Evolutionary conservation across 2,113 vertebrate genomes (phyloP).

Genomic region (Caranx melampygus): DNA sequence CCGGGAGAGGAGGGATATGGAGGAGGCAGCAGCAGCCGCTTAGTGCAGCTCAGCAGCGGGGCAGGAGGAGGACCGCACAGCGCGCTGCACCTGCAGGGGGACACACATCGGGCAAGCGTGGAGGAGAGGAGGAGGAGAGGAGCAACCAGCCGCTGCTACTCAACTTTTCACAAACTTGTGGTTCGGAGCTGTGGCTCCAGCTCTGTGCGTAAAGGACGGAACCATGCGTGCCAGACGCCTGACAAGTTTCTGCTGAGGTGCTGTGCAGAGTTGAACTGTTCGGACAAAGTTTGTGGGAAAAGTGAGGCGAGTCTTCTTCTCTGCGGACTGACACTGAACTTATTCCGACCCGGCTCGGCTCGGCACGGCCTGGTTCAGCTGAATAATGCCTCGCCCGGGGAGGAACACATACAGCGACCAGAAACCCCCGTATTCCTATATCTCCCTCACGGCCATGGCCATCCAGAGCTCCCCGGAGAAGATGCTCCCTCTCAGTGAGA

Average conservation of each 20-base stretch:
- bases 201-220: neutral
- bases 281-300: constrained; percentile 29
- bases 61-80: constrained; percentile 70
- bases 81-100: constrained; percentile 64
- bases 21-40: constrained; percentile 83
- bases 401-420: constrained; percentile 97
- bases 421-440: constrained; percentile 97
- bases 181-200: neutral
- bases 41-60: constrained; percentile 77
- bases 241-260: neutral
- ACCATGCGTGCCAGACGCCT: constrained; percentile 19
- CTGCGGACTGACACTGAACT: constrained; percentile 10
- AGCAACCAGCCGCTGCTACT: neutral
- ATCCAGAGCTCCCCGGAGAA: constrained; percentile 97
- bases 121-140: neutral
- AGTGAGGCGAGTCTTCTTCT: neutral
- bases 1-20: constrained; percentile 82
- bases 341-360: neutral
- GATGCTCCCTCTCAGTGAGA: constrained; percentile 96
- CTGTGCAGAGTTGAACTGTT: constrained; percentile 26
- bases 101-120: neutral
- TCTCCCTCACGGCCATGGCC: constrained; percentile 97
- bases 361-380: constrained; percentile 21
- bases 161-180: constrained; percentile 48
- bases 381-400: constrained; percentile 92